phyloP scores from a whole-genome alignment of 2,888 invertebrate species.

The Coenonympha arcania region DNA sequence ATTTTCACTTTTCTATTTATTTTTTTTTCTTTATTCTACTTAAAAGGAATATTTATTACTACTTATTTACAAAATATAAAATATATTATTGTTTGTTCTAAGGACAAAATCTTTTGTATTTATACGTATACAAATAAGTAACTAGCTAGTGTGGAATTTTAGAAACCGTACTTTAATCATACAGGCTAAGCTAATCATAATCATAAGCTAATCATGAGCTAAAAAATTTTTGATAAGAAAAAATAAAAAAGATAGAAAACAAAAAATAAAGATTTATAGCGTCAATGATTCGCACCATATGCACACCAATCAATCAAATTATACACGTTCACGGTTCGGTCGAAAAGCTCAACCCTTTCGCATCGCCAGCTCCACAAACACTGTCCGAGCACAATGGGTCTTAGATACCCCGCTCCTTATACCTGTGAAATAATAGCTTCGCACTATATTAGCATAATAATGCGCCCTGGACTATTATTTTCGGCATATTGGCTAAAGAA shows the following conservation, averaged over 20 bases:
- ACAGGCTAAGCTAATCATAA: too few relatives aligned
- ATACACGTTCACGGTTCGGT: conserved; percentile 43
- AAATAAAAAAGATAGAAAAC: background rate
- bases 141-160: too few relatives aligned
- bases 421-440: conserved; percentile 68
- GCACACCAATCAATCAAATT: conserved; percentile 61
- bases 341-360: conserved; percentile 53
- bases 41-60: too few relatives aligned
- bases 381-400: conserved; percentile 45
- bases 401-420: conserved; percentile 42
- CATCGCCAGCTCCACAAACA: conserved; percentile 36
- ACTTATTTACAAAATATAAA: too few relatives aligned
- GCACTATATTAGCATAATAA: conserved; percentile 68
- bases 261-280: conserved; percentile 7
- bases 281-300: conserved; percentile 40
- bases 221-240: too few relatives aligned
- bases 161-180: too few relatives aligned
- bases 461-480: conserved; percentile 62
- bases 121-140: too few relatives aligned
- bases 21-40: too few relatives aligned
- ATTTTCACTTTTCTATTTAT: too few relatives aligned
- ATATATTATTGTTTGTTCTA: too few relatives aligned
- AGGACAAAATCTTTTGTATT: too few relatives aligned
- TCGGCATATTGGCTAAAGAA: conserved; percentile 59
- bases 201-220: too few relatives aligned